Conservation (phyloP, 2,113 vertebrate genomes). For the Sus scrofa region T2T-Sscrofa CM000830.6:51506501-51507000, state of each 20-base stretch:
- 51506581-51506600: conserved; percentile 20
- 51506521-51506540: conserved; percentile 47
- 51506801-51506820: neutral
- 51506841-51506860: neutral
- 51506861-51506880: neutral
- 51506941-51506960: neutral
- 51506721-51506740: conserved; percentile 41
- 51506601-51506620: neutral
- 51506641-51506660: conserved; percentile 26
- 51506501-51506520: neutral
- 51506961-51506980: neutral
- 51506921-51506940: neutral
- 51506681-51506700: conserved; percentile 23
- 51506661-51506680: conserved; percentile 31
- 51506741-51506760: conserved; percentile 25
- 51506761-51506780: conserved; percentile 19
- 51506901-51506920: neutral
- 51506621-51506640: conserved; percentile 54
- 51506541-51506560: neutral
- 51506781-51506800: neutral
- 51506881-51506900: neutral
- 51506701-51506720: conserved; percentile 6
- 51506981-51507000: neutral
- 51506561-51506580: neutral
- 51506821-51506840: neutral